Percentiles rank a stretch among this genome's conserved stretches.
Conservation (phyloP, 2,797 vertebrate genomes). For the Mormyrops attenuatus region DNA sequence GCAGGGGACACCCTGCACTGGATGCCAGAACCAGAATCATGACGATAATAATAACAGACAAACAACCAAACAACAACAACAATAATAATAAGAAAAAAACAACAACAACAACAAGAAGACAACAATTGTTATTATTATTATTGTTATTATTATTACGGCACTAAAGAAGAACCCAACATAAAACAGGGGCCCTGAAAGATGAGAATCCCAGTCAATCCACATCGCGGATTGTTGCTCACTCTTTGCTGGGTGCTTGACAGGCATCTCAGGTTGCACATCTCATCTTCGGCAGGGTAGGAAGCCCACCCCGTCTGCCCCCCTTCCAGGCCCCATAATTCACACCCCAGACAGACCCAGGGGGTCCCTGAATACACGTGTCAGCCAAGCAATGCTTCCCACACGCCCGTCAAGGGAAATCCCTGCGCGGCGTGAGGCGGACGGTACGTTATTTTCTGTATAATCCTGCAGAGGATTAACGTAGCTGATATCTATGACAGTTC, state of each 20-base stretch:
- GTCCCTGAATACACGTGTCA: background rate
- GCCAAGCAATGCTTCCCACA: background rate
- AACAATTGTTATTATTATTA: background rate
- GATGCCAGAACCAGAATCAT: background rate
- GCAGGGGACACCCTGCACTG: background rate
- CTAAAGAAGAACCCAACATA: background rate
- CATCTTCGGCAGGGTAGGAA: background rate
- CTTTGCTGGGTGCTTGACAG: background rate
- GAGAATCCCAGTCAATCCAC: background rate
- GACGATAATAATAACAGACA: background rate
- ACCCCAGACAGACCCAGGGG: background rate
- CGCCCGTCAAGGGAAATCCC: background rate
- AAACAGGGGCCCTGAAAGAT: background rate
- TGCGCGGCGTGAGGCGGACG: background rate
- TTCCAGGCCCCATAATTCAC: background rate
- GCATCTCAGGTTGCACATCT: background rate
- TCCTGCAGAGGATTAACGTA: slow-evolving; percentile 4
- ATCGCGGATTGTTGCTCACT: background rate
- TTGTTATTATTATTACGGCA: background rate
- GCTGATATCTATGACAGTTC: slow-evolving; percentile 3
- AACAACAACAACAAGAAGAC: background rate
- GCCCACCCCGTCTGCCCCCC: background rate
- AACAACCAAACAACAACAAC: background rate
- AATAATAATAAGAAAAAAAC: background rate
- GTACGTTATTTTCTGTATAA: background rate